Evolutionary conservation across 2,113 vertebrate species (phyloP).

Genomic region (Antidorcas marsupialis): DNA sequence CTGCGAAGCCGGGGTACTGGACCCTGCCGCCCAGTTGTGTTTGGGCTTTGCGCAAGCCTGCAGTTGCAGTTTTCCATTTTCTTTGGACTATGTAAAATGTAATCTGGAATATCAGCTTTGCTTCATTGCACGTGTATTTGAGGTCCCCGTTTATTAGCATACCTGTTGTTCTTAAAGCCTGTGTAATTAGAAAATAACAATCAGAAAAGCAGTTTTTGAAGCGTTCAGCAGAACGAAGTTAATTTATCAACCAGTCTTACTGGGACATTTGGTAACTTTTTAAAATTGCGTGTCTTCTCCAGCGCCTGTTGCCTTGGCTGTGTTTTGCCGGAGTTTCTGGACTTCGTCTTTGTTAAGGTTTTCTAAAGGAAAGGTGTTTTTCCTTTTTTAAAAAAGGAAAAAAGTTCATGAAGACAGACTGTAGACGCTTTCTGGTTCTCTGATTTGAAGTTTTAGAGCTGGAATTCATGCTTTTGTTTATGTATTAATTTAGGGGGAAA

Average conservation of each 20-base stretch:
- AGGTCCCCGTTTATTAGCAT: background rate
- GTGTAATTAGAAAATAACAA: background rate
- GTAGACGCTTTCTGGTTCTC: background rate
- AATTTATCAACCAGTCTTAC: background rate
- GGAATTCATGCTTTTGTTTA: background rate
- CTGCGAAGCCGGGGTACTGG: background rate
- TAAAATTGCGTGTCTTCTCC: background rate
- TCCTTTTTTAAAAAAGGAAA: background rate
- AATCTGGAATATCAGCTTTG: background rate
- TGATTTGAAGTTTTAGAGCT: background rate
- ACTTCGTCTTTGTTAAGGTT: background rate
- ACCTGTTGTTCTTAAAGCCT: background rate
- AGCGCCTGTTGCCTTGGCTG: background rate
- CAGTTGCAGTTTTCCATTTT: background rate
- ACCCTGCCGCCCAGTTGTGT: background rate
- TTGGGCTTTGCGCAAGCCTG: background rate
- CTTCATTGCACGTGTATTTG: background rate
- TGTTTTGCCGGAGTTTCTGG: constrained; percentile 1
- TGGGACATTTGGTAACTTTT: background rate
- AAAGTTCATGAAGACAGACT: background rate
- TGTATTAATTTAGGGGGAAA: background rate
- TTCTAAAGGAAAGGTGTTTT: background rate
- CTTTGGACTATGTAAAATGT: background rate
- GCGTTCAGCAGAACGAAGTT: constrained; percentile 23
- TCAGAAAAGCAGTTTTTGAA: background rate